Base-by-base conservation (phyloP, 2,888 invertebrate genomes). In the Drepanosiphum platanoidis region DNA sequence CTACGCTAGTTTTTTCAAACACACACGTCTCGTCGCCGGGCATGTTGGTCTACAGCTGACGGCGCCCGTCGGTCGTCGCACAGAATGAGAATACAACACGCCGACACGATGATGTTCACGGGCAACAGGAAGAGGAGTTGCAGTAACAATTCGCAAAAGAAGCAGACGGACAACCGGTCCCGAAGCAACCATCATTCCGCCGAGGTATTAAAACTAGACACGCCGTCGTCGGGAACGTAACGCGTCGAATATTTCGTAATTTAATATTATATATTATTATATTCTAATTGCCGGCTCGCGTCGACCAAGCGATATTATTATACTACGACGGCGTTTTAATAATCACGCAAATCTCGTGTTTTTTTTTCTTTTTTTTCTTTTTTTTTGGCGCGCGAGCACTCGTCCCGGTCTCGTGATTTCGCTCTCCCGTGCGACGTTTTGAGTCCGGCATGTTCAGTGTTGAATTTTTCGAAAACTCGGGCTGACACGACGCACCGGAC, bases 21-120 rank as follows among this genome's bases (percentile, higher is more conserved):
- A 0, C 0, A 32, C n/a, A 36, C 15, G 66, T 42, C 32, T 64
- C 15, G 46, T 46, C 66, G 66, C 34, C 70, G 70, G 27, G 27
- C 32, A 42, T 18, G 52, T 58, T 27, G 66, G 79, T 79, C 30
- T 22, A 42, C 78, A 34, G 71, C 61, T 71, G 81, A 81, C 70
- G 39, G 27, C 22, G n/a, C 15, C 15, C 42, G 61, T 39, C 39
- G 58, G 81, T 82, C 22, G 61, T 77, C 32, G 66, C 75, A 39
- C 83, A 84, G 84, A 84, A 87, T 87, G 87, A 87, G 82, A 86
- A 86, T 87, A 86, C 86, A 86, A 82, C 30, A 77, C 22, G 46
- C 79, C 68, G 86, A 86, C 88, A 92, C 91, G 88, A 93, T 93
- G 93, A 93, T 93, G 93, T 93, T 93, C 90, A 93, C 93, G 88